Base-by-base conservation (phyloP, 2,797 vertebrate genomes). In the Leucoraja ocellata region DNA sequence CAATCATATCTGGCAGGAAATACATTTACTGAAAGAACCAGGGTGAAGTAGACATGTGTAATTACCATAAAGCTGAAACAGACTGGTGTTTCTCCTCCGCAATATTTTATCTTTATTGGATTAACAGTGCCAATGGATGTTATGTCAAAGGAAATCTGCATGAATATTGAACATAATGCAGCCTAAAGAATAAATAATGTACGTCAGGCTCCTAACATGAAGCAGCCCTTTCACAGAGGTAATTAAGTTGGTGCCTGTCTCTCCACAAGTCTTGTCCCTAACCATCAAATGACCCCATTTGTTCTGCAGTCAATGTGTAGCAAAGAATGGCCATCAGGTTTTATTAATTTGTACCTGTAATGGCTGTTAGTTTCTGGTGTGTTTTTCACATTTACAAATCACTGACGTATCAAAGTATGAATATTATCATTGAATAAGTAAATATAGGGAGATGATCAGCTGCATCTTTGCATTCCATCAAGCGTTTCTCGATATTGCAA, bases 101-200 rank as follows among this genome's bases (percentile, higher is more conserved):
- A 96, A 96, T 96, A 97, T 96, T 97, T 97, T 97, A 97, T 96
- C 96, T 96, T 97, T 96, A 96, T 97, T 97, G 96, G 96, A 97
- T 97, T 97, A 97, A 96, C 95, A 96, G 96, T 96, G 96, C 96
- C 96, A 97, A 96, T 96, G 96, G 96, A 97, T 96, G 96, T 97
- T 97, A 97, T 97, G 96, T 97, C 96, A 96, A 96, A 97, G 96
- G 95, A 96, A 97, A 97, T 96, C 96, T 97, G 96, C 95, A 97
- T 96, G 95, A 97, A 96, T 96, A 96, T 96, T 96, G 96, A 96
- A 97, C 97, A 96, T 96, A 97, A 97, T 97, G 96, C 96, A 95
- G 96, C 97, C 96, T 96, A 96, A 97, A 97, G 96, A 97, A 97
- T 97, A 96, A 96, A 97, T 97, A 97, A 96, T 95, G 96, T 96